phyloP scores from a whole-genome alignment of 2,888 invertebrate species.

The Brachypalpus laphriformis region DNA sequence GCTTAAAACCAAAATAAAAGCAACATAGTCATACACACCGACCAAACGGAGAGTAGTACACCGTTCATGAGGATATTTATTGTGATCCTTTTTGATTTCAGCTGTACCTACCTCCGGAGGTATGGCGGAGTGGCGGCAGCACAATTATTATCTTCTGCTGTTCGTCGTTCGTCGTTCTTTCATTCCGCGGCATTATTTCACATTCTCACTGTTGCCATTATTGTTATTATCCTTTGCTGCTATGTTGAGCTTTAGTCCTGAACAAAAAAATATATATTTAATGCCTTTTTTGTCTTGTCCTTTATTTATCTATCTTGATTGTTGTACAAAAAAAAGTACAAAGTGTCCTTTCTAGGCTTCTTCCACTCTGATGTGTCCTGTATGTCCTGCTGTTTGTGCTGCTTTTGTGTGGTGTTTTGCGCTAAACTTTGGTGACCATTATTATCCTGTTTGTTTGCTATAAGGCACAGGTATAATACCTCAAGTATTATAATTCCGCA shows the following conservation, averaged over 20 bases:
- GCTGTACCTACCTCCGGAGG: background rate
- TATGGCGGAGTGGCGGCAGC: background rate
- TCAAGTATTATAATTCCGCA: constrained; percentile 73
- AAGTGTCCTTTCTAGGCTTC: constrained; percentile 26
- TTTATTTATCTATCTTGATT: constrained; percentile 68
- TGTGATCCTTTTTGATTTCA: constrained; percentile 69
- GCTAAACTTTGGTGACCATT: constrained; percentile 68
- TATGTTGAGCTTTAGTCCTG: constrained; percentile 46
- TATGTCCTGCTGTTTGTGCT: constrained; percentile 36
- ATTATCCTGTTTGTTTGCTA: constrained; percentile 72
- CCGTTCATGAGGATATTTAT: constrained; percentile 57
- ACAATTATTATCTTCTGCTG: constrained; percentile 58
- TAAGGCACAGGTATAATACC: constrained; percentile 69
- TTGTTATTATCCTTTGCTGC: constrained; percentile 66
- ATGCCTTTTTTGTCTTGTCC: constrained; percentile 39
- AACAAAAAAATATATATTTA: constrained; percentile 22
- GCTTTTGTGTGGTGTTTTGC: constrained; percentile 55
- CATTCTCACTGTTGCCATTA: constrained; percentile 66
- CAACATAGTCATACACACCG: background rate
- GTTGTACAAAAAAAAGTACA: constrained; percentile 14
- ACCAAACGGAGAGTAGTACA: constrained; percentile 6
- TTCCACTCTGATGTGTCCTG: constrained; percentile 39
- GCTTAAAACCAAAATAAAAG: constrained; percentile 20
- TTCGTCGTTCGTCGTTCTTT: constrained; percentile 27
- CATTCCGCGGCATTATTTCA: constrained; percentile 52